Percentiles rank a stretch among this genome's conserved stretches.
phyloP scores from a whole-genome alignment of 2,113 vertebrate genomes.

The Jaculus jaculus region DNA sequence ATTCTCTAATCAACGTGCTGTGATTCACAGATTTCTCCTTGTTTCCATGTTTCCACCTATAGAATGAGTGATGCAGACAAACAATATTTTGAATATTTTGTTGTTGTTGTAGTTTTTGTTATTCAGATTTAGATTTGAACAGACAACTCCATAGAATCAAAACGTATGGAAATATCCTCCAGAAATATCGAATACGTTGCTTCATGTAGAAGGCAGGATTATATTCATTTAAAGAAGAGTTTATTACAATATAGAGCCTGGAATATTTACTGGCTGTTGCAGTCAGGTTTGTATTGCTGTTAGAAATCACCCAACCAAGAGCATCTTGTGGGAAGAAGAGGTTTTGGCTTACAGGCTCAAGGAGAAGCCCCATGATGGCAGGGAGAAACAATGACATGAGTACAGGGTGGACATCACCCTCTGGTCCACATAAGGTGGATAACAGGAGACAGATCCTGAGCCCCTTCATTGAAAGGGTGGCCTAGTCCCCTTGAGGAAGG shows the following conservation, averaged over 20 bases:
- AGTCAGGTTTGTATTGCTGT: too few species aligned
- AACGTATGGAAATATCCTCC: background rate
- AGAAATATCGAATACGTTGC: background rate
- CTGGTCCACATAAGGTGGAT: too few species aligned
- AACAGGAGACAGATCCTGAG: too few species aligned
- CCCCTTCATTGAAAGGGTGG: too few species aligned
- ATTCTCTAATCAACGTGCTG: background rate
- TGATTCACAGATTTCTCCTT: background rate
- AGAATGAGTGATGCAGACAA: slow-evolving; percentile 6
- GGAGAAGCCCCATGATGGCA: too few species aligned
- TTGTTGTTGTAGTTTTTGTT: background rate
- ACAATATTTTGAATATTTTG: background rate
- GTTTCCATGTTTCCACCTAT: background rate
- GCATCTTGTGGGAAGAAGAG: too few species aligned
- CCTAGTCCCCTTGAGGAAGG: too few species aligned
- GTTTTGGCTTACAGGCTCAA: too few species aligned
- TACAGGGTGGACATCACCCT: too few species aligned
- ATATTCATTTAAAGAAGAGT: background rate
- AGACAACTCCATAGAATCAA: background rate
- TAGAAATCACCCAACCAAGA: too few species aligned
- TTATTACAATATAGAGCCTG: background rate
- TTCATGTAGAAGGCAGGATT: background rate
- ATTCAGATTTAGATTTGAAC: background rate
- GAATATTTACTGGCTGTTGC: background rate
- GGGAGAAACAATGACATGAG: too few species aligned